Percentiles rank a stretch among this genome's conserved stretches.
Conservation (phyloP, 2,888 invertebrate genomes). For the Muscina levida region DNA sequence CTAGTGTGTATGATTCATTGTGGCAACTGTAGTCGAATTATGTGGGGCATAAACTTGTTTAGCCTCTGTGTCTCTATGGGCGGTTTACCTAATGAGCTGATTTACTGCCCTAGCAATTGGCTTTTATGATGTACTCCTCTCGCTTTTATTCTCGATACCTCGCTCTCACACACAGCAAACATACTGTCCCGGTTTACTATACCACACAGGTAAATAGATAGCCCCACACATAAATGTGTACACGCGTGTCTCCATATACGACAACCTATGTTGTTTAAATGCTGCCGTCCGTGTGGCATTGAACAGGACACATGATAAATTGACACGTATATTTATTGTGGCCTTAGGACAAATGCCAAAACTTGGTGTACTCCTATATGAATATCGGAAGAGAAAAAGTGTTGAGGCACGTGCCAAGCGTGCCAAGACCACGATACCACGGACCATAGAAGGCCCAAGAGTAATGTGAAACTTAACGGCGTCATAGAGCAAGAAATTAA, state of each 20-base stretch:
- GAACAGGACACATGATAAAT: constrained; percentile 73
- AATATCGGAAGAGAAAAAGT: constrained; percentile 55
- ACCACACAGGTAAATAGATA: neutral
- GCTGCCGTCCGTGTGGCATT: constrained; percentile 28
- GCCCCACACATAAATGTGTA: neutral
- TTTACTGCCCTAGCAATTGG: constrained; percentile 73
- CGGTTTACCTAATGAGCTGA: constrained; percentile 75
- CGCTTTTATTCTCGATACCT: too few relatives aligned
- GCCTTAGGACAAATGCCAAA: constrained; percentile 74
- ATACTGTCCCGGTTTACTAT: constrained; percentile 8
- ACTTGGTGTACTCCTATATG: neutral
- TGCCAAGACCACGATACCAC: neutral
- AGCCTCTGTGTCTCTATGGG: constrained; percentile 48
- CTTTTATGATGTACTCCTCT: constrained; percentile 48
- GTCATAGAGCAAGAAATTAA: constrained; percentile 11
- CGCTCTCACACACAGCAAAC: neutral
- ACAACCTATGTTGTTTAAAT: constrained; percentile 13
- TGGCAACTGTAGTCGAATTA: constrained; percentile 11
- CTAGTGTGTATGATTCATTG: constrained; percentile 41
- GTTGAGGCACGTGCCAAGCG: constrained; percentile 52
- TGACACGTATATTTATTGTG: constrained; percentile 75
- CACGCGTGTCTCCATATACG: neutral
- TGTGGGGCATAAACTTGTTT: neutral
- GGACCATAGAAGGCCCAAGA: constrained; percentile 3
- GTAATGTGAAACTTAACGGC: neutral